Percentiles rank a stretch among this genome's conserved stretches.
Evolutionary conservation across 2,888 invertebrate genomes (phyloP).

Genomic region (Tipula unca): DNA sequence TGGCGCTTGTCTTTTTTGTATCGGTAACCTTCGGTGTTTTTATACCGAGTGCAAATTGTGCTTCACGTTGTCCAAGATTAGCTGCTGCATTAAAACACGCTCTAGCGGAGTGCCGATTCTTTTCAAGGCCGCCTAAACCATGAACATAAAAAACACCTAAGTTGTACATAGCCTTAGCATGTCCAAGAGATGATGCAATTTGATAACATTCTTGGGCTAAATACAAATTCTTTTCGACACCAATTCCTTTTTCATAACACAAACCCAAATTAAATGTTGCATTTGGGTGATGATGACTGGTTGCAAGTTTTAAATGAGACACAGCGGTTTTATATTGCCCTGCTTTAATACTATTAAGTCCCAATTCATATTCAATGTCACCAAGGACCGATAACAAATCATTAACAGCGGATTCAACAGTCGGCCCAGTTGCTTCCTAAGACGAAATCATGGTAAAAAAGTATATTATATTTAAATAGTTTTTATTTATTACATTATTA

Average conservation of each 20-base stretch:
- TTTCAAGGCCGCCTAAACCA: constrained; percentile 51
- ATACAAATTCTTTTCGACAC: constrained; percentile 49
- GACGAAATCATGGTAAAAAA: background rate
- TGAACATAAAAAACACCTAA: constrained; percentile 59
- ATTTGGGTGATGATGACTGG: constrained; percentile 49
- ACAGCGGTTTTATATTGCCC: constrained; percentile 49
- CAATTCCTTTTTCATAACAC: constrained; percentile 60
- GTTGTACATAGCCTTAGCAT: constrained; percentile 59
- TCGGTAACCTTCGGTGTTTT: background rate
- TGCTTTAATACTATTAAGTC: constrained; percentile 50
- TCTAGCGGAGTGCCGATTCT: constrained; percentile 46
- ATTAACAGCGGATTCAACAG: constrained; percentile 32
- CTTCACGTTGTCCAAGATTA: constrained; percentile 49
- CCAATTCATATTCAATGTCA: constrained; percentile 52
- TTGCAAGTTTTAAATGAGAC: constrained; percentile 47
- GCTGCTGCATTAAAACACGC: constrained; percentile 50
- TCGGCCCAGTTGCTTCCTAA: constrained; percentile 15
- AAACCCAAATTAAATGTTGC: constrained; percentile 60
- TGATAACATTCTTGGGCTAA: constrained; percentile 57
- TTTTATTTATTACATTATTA: no score
- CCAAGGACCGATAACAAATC: constrained; percentile 48
- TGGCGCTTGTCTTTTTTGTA: background rate
- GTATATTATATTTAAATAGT: background rate
- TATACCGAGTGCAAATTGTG: constrained; percentile 45
- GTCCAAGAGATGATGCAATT: constrained; percentile 53